Evolutionary conservation across 1,140 invertebrate genomes (phyloP), one percentile per base, ranked within the genome.

Genomic region (Bombus breviceps): DNA sequence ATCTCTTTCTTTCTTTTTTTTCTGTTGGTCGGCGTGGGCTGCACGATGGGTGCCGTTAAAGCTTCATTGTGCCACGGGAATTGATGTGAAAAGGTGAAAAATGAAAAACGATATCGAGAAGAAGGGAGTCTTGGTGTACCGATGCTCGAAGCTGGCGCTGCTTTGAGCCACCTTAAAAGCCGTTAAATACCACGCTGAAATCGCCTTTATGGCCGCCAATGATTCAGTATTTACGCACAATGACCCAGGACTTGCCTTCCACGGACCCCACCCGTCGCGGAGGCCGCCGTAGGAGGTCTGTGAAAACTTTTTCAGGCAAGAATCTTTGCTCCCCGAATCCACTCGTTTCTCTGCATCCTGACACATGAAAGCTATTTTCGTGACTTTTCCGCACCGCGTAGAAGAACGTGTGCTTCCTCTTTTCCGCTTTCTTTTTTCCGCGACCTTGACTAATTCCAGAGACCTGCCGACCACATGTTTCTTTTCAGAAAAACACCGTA

Each of bases 181-280:
- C 92, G 92, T 94, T 94, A 93, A 94, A 94, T 90, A 90, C 91
- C 91, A 81, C 68, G 86, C 43, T 88, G 68, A 83, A 86, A 69
- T 86, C 43, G 81, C 81, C 80, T 84, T 86, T 73, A 82, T 88
- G 59, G n/a, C 81, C 47, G 88, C 74, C 90, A 88, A 93, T 94
- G 93, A 94, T 94, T 92, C 90, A 92, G 92, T 94, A 93, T 91
- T 93, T 92, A 93, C 91, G 86, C 83, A 95, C 92, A 95, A 94
- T 94, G 82, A 87, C 87, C 53, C 47, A 87, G 92, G 90, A 92
- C 94, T 94, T 94, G 93, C 91, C 85, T 92, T 93, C 90, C 89
- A 88, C 87, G 83, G 83, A 81, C 80, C 87, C 91, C 92, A 89
- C 88, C 91, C 90, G 91, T 84, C 80, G 89, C 81, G 64, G 9